phyloP scores from a whole-genome alignment of 2,797 vertebrate species.

The Centroberyx gerrardi region DNA sequence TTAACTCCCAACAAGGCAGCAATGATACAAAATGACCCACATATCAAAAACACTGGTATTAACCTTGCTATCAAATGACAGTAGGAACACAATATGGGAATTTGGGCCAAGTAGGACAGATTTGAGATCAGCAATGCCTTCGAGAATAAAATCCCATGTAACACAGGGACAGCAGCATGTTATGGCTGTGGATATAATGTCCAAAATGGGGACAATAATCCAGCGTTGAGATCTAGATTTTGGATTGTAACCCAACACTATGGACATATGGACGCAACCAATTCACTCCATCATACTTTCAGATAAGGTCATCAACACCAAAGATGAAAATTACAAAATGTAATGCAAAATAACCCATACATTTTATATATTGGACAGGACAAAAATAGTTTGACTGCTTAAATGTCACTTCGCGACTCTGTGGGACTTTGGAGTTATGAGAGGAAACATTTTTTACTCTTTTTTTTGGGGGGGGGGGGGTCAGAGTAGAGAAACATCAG shows the following conservation, averaged over 20 bases:
- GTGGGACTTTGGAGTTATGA: too few species aligned
- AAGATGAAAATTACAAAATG: not conserved
- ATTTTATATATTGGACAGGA: not conserved
- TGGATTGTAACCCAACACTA: not conserved
- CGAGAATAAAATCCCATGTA: slow-evolving; percentile 58
- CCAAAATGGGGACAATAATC: slow-evolving; percentile 37
- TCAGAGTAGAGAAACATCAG: too few species aligned
- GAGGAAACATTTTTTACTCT: too few species aligned
- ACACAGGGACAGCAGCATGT: slow-evolving; percentile 23
- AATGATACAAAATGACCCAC: slow-evolving; percentile 8
- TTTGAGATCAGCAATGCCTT: slow-evolving; percentile 59
- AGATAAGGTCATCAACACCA: not conserved
- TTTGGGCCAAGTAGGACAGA: slow-evolving; percentile 50
- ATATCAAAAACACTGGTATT: slow-evolving; percentile 7
- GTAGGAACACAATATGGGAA: slow-evolving; percentile 38
- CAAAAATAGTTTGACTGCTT: not conserved
- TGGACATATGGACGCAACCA: not conserved
- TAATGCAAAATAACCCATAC: not conserved
- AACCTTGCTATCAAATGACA: slow-evolving; percentile 19
- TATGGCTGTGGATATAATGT: slow-evolving; percentile 9
- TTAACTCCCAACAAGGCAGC: too few species aligned
- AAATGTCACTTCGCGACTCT: too few species aligned
- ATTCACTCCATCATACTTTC: not conserved
- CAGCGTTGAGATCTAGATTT: slow-evolving; percentile 3
- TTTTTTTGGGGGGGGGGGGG: too few species aligned